These are phyloP conservation scores for Megaceryle alcyon DNA, from an alignment of 2,797 vertebrate species.

Conservation along the genomic window DNA sequence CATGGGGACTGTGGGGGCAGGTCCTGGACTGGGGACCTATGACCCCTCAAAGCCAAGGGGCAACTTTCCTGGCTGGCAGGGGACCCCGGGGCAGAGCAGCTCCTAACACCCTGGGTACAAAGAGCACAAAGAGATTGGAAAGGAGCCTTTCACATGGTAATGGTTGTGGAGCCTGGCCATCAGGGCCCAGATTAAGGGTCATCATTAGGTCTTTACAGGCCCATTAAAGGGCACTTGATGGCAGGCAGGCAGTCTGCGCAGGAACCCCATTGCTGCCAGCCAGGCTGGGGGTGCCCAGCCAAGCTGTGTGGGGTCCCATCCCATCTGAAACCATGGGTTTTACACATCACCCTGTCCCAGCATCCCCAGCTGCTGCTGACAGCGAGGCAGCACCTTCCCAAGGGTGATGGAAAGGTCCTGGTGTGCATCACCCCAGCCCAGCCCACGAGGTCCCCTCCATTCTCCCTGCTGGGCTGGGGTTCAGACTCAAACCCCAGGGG, in stretches of 20 bases:
- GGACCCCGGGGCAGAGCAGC: not conserved
- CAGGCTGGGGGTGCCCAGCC: not conserved
- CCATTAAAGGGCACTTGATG: conserved; percentile 64
- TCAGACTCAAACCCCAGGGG: not conserved
- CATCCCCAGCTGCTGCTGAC: not conserved
- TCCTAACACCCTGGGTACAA: conserved; percentile 26
- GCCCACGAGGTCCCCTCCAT: not conserved
- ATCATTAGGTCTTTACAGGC: conserved; percentile 70
- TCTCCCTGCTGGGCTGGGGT: not conserved
- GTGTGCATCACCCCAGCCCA: not conserved
- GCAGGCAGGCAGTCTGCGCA: not conserved
- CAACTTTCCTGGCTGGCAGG: not conserved
- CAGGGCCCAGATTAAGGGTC: conserved; percentile 53
- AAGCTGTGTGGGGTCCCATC: not conserved
- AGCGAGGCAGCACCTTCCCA: not conserved
- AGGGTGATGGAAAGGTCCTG: not conserved
- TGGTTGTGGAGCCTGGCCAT: conserved; percentile 12
- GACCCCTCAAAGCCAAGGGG: not conserved
- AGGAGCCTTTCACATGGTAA: conserved; percentile 65
- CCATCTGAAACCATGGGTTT: not conserved
- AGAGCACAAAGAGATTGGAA: conserved; percentile 29
- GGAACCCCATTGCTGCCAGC: not conserved
- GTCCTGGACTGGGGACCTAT: accelerated
- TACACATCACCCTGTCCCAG: not conserved
- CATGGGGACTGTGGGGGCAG: not conserved